phyloP scores from a whole-genome alignment of 64 coral and sea anemone genomes.

The Exaiptasia diaphana region DNA sequence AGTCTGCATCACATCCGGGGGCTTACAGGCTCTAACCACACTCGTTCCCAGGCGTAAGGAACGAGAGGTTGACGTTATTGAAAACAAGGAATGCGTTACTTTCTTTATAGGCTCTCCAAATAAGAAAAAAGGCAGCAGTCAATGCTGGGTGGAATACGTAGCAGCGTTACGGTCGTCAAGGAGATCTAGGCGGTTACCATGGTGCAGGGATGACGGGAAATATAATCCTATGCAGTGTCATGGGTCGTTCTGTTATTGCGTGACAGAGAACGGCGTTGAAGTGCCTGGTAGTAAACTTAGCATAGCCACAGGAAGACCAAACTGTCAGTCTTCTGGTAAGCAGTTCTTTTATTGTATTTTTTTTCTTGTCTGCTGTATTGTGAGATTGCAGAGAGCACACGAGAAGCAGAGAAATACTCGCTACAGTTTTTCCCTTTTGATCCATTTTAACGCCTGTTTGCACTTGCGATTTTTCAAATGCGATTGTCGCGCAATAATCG shows the following conservation, averaged over 20 bases:
- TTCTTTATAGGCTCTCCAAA: too few relatives aligned
- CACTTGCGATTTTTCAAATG: too few relatives aligned
- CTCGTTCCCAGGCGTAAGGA: too few relatives aligned
- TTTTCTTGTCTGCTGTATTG: background rate
- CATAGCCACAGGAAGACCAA: conserved; percentile 50
- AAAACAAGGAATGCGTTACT: too few relatives aligned
- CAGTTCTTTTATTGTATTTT: background rate
- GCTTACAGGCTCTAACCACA: too few relatives aligned
- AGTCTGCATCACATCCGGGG: too few relatives aligned
- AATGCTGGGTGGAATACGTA: background rate
- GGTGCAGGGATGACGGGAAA: conserved; percentile 60
- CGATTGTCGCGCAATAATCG: too few relatives aligned
- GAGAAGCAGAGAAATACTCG: too few relatives aligned
- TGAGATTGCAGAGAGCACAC: too few relatives aligned
- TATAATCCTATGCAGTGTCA: conserved; percentile 72
- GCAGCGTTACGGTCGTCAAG: background rate
- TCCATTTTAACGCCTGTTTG: too few relatives aligned
- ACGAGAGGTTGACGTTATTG: too few relatives aligned
- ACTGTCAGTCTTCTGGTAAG: conserved; percentile 35
- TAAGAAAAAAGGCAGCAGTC: background rate
- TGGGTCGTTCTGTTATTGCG: conserved; percentile 70
- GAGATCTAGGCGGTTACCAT: conserved; percentile 42
- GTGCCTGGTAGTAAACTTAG: conserved; percentile 60
- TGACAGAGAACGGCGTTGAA: conserved; percentile 31
- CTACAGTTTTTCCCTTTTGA: too few relatives aligned